phyloP scores from a whole-genome alignment of 1,140 invertebrate species.

The Drosophila nebulosa region DNA sequence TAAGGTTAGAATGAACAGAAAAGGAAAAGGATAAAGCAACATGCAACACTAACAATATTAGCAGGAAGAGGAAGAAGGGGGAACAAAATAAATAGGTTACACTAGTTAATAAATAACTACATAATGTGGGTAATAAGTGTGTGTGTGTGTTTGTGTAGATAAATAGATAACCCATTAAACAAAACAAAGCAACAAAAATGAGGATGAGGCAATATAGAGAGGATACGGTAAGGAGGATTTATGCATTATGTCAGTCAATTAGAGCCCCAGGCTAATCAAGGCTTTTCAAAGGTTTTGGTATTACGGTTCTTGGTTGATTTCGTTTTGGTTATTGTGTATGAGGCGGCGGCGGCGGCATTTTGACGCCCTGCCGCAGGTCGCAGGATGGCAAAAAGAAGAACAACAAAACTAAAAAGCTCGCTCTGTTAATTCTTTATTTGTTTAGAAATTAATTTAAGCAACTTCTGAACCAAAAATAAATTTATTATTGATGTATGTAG shows the following conservation, averaged over 20 bases:
- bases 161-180: slow-evolving; percentile 51
- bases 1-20: neutral
- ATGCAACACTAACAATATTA: neutral
- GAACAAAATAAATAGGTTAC: neutral
- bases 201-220: slow-evolving; percentile 37
- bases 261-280: slow-evolving; percentile 25
- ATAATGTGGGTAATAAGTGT: neutral
- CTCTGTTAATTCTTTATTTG: slow-evolving; percentile 24
- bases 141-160: slow-evolving; percentile 19
- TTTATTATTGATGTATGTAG: slow-evolving; percentile 28
- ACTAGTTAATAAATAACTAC: neutral
- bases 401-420: slow-evolving; percentile 17
- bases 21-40: neutral
- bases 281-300: slow-evolving; percentile 13
- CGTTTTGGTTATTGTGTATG: slow-evolving; percentile 68
- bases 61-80: neutral
- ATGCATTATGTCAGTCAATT: neutral
- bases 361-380: slow-evolving; percentile 45
- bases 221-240: neutral
- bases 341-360: slow-evolving; percentile 17
- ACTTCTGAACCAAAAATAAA: slow-evolving; percentile 64
- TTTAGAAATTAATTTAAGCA: slow-evolving; percentile 48
- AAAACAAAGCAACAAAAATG: slow-evolving; percentile 60
- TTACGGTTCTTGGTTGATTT: slow-evolving; percentile 24
- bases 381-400: slow-evolving; percentile 40